Evolutionary conservation across 2,113 vertebrate genomes (phyloP), one percentile per base, ranked within the genome.

Genomic region (Ibidorhyncha struthersii): DNA sequence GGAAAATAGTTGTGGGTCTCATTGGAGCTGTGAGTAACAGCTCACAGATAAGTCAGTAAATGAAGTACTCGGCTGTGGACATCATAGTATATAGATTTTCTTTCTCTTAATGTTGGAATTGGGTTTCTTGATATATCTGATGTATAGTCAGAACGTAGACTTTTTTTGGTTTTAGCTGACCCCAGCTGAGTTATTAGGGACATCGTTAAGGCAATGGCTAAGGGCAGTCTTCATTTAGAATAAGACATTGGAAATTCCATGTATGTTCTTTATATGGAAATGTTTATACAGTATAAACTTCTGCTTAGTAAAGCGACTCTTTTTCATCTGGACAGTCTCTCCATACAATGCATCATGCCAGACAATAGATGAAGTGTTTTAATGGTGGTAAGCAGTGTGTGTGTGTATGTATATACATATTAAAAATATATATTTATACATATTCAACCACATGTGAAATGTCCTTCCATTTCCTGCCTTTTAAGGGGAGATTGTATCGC

Each of bases 321-420:
- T 86, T 95, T 94, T 96, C 86, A 95, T 97, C 87, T 80, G 40
- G 92, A 93, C 92, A 91, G 66, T 82, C 95, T 96, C 95, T 93
- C 56, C 89, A 43, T 90, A 92, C 90, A 95, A 89, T 97, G 90
- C 83, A 94, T 96, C 92, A 86, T 55, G 85, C 91, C 92, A 97
- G 94, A 97, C 91, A 96, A 97, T 90, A 93, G 93, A 95, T 94
- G 91, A 95, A 97, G 92, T 97, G 97, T 94, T 95, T 92, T 94
- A 84, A 59, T 82, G 79, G 88, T 69, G 83, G 89, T 56, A 65
- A 96, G 90, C 91, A 74, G 63, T n/a, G 82, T 74, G 69, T 7
- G 34, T 82, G 63, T 89, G 15, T 49, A 11, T 94, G 76, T 97
- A 36, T 96, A 90, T 95, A 96, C 63, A 30, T 89, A 78, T 95